Percentiles rank a stretch among this genome's conserved stretches.
These are phyloP conservation scores for Ormyrus rosae DNA, from an alignment of 2,888 invertebrate species.

Conservation along the genomic window DNA sequence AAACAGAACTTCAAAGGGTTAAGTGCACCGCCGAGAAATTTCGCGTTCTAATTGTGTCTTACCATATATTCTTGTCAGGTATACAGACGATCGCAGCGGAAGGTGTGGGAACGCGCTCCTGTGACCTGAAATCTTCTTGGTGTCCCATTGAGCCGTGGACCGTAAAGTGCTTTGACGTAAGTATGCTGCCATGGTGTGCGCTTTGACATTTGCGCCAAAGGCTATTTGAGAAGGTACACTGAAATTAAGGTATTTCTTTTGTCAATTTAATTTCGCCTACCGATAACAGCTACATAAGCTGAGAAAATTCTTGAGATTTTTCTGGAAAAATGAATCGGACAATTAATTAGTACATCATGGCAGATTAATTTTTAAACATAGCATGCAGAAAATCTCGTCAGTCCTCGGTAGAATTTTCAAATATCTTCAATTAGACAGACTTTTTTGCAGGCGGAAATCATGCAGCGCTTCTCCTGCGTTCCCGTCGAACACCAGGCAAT, in stretches of 20 bases:
- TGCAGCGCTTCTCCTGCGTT: slow-evolving; percentile 30
- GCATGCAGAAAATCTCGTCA: background rate
- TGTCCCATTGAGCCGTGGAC: slow-evolving; percentile 65
- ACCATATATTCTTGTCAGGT: slow-evolving; percentile 68
- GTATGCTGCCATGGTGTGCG: slow-evolving; percentile 59
- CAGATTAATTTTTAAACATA: background rate
- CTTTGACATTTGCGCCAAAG: background rate
- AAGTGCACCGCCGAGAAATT: slow-evolving; percentile 13
- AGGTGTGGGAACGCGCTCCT: slow-evolving; percentile 67
- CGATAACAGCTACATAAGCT: too few species aligned
- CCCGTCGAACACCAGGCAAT: slow-evolving; percentile 30
- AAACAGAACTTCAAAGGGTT: slow-evolving; percentile 36
- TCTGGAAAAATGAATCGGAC: too few species aligned
- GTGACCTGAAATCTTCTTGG: slow-evolving; percentile 67
- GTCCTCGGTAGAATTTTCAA: background rate
- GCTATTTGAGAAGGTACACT: too few species aligned
- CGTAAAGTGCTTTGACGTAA: slow-evolving; percentile 67
- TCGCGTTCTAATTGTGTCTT: slow-evolving; percentile 7
- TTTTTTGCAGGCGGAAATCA: slow-evolving; percentile 36
- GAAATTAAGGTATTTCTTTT: too few species aligned
- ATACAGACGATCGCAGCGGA: slow-evolving; percentile 68
- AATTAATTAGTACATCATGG: background rate
- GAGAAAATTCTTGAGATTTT: too few species aligned
- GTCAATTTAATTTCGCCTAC: too few species aligned
- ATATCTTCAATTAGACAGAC: slow-evolving; percentile 11